Percentiles rank a stretch among this genome's conserved stretches.
phyloP scores from a whole-genome alignment of 2,888 invertebrate species.

The Philonicus albiceps region DNA sequence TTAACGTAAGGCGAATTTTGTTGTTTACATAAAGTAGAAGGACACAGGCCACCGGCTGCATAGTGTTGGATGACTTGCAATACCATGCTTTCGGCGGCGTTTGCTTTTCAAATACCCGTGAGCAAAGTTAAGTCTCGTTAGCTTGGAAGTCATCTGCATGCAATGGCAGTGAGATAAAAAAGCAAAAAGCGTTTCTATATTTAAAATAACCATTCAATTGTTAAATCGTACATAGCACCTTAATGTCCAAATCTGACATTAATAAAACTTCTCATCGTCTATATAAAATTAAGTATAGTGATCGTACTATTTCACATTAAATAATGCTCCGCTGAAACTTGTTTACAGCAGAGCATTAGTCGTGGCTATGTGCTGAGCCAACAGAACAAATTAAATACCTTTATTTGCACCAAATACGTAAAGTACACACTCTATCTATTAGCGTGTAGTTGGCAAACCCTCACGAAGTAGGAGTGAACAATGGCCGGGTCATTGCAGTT shows the following conservation, averaged over 20 bases:
- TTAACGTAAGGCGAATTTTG: neutral
- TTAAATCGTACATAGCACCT: neutral
- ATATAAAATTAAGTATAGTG: constrained; percentile 12
- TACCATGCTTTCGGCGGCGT: neutral
- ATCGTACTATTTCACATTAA: neutral
- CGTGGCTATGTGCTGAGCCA: constrained; percentile 24
- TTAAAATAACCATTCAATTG: neutral
- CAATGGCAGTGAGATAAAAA: neutral
- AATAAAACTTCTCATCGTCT: neutral
- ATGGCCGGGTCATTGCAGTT: neutral
- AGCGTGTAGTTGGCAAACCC: constrained; percentile 25
- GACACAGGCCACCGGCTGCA: neutral
- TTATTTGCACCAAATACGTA: constrained; percentile 31
- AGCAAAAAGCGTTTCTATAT: neutral
- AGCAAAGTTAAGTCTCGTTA: neutral
- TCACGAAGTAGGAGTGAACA: constrained; percentile 4
- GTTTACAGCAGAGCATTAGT: constrained; percentile 18
- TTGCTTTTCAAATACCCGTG: neutral
- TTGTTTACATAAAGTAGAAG: neutral
- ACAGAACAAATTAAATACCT: constrained; percentile 36
- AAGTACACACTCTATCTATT: constrained; percentile 12
- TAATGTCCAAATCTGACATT: neutral
- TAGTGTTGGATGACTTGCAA: neutral
- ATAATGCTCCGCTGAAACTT: neutral
- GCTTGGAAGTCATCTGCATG: neutral